These are phyloP conservation scores for Prinia subflava DNA, from an alignment of 2,113 vertebrate species.

Conservation along the genomic window DNA sequence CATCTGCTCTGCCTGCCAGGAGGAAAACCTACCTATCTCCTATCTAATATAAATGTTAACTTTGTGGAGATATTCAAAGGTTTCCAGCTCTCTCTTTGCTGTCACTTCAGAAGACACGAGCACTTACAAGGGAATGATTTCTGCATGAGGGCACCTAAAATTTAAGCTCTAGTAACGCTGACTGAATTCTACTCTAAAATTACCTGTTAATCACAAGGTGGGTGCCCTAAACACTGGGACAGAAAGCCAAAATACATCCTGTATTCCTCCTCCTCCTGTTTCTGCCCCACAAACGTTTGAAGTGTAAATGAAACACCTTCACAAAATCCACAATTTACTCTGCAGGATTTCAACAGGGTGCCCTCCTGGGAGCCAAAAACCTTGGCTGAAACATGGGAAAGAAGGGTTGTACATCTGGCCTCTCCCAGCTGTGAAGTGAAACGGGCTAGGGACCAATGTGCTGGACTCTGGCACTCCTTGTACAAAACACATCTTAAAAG, in stretches of 20 bases:
- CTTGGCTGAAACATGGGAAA: neutral
- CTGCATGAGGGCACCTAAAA: neutral
- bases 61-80: neutral
- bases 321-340: neutral
- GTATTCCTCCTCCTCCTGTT: neutral
- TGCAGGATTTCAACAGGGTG: neutral
- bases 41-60: neutral
- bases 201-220: neutral
- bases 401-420: rapidly evolving
- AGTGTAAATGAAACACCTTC: neutral
- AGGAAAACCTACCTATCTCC: neutral
- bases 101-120: neutral
- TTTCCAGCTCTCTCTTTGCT: neutral
- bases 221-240: neutral
- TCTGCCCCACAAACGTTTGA: neutral
- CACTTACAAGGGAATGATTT: neutral
- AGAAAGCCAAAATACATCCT: neutral
- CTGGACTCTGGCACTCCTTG: neutral
- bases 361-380: neutral
- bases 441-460: rapidly evolving
- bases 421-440: neutral
- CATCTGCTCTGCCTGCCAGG: neutral
- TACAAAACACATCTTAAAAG: neutral
- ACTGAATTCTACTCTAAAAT: neutral
- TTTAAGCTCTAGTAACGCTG: neutral